phyloP scores from a whole-genome alignment of 2,113 vertebrate species.

The Sitta europaea region DNA sequence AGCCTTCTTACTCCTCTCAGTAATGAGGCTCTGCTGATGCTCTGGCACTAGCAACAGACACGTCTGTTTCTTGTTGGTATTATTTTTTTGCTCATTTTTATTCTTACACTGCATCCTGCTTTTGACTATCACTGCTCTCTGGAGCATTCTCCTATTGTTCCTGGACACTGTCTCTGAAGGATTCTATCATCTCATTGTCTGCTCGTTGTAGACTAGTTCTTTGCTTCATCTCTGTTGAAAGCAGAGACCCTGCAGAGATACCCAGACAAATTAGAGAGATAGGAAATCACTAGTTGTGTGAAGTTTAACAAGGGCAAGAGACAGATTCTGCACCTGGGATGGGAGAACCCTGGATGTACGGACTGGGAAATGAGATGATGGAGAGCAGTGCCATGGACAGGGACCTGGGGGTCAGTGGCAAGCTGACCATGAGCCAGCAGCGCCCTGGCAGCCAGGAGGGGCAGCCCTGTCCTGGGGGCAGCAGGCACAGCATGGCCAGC shows the following conservation, averaged over 20 bases:
- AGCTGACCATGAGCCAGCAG: fast-evolving
- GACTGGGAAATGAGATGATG: fast-evolving
- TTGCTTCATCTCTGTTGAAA: neutral
- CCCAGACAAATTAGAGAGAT: neutral
- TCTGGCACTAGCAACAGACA: neutral
- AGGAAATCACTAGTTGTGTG: neutral
- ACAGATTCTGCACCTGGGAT: neutral
- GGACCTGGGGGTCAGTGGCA: fast-evolving
- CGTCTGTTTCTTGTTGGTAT: neutral
- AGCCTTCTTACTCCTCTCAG: neutral
- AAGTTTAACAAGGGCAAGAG: neutral
- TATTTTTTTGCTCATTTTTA: neutral
- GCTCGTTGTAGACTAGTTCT: neutral
- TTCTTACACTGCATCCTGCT: neutral
- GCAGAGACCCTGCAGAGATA: neutral
- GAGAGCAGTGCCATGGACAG: neutral
- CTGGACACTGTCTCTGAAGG: neutral
- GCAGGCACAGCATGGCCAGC: neutral
- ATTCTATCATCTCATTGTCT: neutral
- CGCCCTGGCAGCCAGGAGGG: neutral
- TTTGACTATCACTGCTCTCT: neutral
- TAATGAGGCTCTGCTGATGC: neutral
- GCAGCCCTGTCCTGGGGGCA: fast-evolving
- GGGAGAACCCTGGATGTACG: neutral
- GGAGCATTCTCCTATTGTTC: neutral